Evolutionary conservation across 2,888 invertebrate genomes (phyloP).

Genomic region (Epiperipatus broadwayi): DNA sequence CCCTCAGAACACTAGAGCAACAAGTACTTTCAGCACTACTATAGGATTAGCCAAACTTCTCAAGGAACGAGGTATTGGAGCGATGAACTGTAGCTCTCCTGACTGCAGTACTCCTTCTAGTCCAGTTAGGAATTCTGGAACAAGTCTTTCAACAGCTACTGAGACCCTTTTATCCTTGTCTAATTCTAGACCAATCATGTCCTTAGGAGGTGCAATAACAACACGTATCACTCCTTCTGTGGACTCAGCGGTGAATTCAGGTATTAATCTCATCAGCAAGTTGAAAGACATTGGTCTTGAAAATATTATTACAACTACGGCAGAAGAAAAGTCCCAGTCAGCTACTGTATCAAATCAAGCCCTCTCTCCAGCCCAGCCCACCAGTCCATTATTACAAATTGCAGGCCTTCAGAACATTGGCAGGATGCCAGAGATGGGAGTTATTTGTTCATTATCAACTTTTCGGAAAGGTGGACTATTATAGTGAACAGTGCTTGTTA

Average conservation of each 20-base stretch:
- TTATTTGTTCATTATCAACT: constrained; percentile 56
- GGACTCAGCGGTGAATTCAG: too few species aligned
- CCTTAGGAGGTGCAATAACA: too few species aligned
- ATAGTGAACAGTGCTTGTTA: too few species aligned
- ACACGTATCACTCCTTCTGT: too few species aligned
- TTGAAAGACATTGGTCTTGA: constrained; percentile 47
- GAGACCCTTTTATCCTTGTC: too few species aligned
- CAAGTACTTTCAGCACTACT: constrained; percentile 52
- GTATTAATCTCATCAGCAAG: constrained; percentile 41
- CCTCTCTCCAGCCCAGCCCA: not conserved
- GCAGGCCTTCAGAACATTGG: constrained; percentile 39
- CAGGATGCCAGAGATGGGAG: constrained; percentile 47
- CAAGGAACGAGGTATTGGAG: constrained; percentile 54
- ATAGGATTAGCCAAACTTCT: constrained; percentile 52
- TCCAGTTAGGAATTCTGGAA: not conserved
- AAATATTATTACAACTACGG: constrained; percentile 19
- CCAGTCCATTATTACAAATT: constrained; percentile 23
- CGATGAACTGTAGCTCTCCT: too few species aligned
- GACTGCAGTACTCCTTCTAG: constrained; percentile 20
- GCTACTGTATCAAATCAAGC: not conserved
- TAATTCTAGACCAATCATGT: too few species aligned
- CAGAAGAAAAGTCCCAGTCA: not conserved
- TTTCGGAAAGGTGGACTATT: constrained; percentile 66
- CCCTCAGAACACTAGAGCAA: constrained; percentile 12
- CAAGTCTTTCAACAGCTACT: not conserved